phyloP scores from a whole-genome alignment of 2,797 vertebrate species.

The Acanthopagrus latus region DNA sequence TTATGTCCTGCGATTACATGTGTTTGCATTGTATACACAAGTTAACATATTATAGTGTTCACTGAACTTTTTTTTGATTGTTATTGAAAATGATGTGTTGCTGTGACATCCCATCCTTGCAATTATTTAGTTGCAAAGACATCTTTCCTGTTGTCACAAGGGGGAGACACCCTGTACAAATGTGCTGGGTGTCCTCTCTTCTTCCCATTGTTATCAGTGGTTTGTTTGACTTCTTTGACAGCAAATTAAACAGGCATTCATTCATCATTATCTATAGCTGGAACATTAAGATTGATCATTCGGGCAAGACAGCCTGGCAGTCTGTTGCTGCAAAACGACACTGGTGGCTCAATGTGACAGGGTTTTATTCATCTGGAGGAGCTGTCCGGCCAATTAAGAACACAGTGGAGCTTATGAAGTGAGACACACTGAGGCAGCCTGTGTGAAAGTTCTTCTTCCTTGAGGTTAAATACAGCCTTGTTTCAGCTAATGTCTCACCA shows the following conservation, averaged over 20 bases:
- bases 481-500: neutral
- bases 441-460: neutral
- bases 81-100: neutral
- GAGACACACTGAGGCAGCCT: neutral
- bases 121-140: neutral
- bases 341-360: constrained; percentile 10
- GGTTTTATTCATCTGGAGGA: constrained; percentile 18
- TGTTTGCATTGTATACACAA: neutral
- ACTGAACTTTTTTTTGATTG: neutral
- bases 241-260: constrained; percentile 11
- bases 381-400: constrained; percentile 2
- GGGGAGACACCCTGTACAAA: neutral
- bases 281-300: constrained; percentile 24
- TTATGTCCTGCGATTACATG: neutral
- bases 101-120: neutral
- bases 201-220: constrained; percentile 1
- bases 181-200: neutral
- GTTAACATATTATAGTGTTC: too few relatives aligned
- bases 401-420: constrained; percentile 6
- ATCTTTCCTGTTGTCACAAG: neutral
- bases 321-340: neutral
- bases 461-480: neutral
- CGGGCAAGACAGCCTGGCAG: constrained; percentile 19
- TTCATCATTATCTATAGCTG: constrained; percentile 16
- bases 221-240: constrained; percentile 12